These are phyloP conservation scores for Drosophila albomicans DNA, from an alignment of 1,140 invertebrate genomes.

Conservation along the genomic window DNA sequence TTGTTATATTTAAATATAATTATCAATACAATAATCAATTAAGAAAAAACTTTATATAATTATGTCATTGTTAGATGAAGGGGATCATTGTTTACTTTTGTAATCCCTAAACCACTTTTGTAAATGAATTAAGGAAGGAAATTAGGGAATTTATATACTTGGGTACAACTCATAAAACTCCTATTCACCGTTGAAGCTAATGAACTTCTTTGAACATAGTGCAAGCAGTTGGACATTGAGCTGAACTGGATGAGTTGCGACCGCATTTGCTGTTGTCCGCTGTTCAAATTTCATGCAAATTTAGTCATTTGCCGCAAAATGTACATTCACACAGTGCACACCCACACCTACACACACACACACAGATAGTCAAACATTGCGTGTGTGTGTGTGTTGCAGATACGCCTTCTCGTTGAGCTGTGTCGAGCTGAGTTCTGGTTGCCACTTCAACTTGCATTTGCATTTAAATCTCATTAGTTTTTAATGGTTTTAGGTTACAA, in stretches of 20 bases:
- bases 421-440: conserved; percentile 6
- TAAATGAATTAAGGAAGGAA: too few species aligned
- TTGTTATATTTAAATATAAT: too few species aligned
- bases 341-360: conserved; percentile 25
- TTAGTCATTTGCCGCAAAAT: conserved; percentile 75
- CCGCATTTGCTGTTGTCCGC: conserved; percentile 36
- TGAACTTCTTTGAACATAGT: background rate
- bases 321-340: conserved; percentile 31
- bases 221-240: conserved; percentile 21
- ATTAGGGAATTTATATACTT: too few species aligned
- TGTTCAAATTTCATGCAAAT: conserved; percentile 73
- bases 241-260: conserved; percentile 26
- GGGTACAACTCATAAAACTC: too few species aligned
- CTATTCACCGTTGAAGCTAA: background rate
- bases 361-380: background rate
- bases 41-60: too few species aligned
- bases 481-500: conserved; percentile 75
- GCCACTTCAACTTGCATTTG: conserved; percentile 68
- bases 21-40: too few species aligned
- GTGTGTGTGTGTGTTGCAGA: conserved; percentile 19
- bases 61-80: too few species aligned
- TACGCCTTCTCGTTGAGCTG: conserved; percentile 13
- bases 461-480: conserved; percentile 83
- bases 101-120: too few species aligned
- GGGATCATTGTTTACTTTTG: too few species aligned